Conservation (phyloP, 1,140 invertebrate species). For the Eubasilissa regina region DNA sequence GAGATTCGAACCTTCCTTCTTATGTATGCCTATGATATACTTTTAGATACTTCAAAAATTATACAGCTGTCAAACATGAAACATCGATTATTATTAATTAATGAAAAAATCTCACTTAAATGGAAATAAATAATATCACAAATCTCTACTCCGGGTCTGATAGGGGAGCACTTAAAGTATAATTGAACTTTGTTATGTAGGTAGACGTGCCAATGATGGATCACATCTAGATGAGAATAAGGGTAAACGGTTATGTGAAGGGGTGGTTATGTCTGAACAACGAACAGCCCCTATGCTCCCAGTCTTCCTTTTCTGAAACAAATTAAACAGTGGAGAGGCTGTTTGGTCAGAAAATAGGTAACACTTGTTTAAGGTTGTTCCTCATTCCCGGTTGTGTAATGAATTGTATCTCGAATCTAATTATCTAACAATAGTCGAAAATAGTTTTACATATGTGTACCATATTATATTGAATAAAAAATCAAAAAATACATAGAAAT, state of each 20-base stretch:
- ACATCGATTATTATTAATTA: too few species aligned
- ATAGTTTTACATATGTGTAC: too few species aligned
- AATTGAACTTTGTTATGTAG: constrained; percentile 56
- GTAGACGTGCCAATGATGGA: constrained; percentile 58
- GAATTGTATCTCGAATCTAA: too few species aligned
- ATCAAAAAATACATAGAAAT: too few species aligned
- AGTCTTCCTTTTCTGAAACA: constrained; percentile 24
- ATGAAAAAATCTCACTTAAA: too few species aligned
- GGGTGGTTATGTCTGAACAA: constrained; percentile 1
- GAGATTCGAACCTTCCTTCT: too few species aligned
- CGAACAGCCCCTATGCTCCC: constrained; percentile 17
- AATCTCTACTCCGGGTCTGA: constrained; percentile 1
- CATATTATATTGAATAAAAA: too few species aligned
- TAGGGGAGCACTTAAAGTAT: constrained; percentile 44
- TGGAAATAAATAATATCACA: neutral
- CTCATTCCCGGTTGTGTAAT: neutral
- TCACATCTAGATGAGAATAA: constrained; percentile 53
- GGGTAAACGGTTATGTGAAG: constrained; percentile 51
- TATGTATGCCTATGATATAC: too few species aligned
- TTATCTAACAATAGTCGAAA: too few species aligned
- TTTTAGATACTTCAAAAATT: too few species aligned
- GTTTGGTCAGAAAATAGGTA: constrained; percentile 32
- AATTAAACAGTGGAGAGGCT: constrained; percentile 25
- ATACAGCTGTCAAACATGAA: too few species aligned
- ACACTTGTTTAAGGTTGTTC: constrained; percentile 13